These are phyloP conservation scores for Otolemur crassicaudatus DNA, from an alignment of 2,797 vertebrate species.

Conservation along the genomic window DNA sequence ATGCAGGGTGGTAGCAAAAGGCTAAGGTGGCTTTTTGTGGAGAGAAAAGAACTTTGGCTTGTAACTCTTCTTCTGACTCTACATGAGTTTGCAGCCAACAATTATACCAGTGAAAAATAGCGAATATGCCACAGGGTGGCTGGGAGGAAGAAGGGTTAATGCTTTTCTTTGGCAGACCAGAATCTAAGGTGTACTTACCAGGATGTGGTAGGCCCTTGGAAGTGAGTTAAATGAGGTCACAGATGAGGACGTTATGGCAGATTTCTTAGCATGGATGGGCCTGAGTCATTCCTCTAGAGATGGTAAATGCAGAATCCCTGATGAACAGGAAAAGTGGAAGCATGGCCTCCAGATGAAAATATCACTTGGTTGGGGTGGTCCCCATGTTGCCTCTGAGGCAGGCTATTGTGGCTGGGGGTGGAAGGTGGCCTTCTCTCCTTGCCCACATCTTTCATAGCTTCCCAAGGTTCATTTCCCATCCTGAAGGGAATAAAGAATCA, in stretches of 20 bases:
- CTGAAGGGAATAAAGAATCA: not conserved
- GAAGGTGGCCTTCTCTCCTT: not conserved
- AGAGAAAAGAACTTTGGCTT: not conserved
- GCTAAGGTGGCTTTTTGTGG: not conserved
- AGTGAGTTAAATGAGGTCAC: conserved; percentile 17
- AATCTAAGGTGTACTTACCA: not conserved
- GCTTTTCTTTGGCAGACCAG: not conserved
- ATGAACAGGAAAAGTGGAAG: not conserved
- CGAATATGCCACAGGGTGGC: not conserved
- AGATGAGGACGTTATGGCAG: not conserved
- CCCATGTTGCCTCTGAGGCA: not conserved
- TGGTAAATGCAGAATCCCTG: not conserved
- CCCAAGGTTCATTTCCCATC: not conserved
- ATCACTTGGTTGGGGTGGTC: not conserved
- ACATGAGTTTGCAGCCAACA: not conserved
- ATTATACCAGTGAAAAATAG: not conserved
- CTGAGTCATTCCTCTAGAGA: not conserved
- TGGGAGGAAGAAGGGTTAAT: not conserved
- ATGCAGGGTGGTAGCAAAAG: not conserved
- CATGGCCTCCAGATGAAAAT: not conserved
- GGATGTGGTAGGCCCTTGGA: not conserved
- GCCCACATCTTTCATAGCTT: not conserved
- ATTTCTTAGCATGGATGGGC: not conserved
- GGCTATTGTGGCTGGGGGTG: not conserved
- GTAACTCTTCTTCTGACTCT: not conserved